These are phyloP conservation scores for Typhlichthys subterraneus DNA, from an alignment of 2,797 vertebrate genomes.

Conservation along the genomic window DNA sequence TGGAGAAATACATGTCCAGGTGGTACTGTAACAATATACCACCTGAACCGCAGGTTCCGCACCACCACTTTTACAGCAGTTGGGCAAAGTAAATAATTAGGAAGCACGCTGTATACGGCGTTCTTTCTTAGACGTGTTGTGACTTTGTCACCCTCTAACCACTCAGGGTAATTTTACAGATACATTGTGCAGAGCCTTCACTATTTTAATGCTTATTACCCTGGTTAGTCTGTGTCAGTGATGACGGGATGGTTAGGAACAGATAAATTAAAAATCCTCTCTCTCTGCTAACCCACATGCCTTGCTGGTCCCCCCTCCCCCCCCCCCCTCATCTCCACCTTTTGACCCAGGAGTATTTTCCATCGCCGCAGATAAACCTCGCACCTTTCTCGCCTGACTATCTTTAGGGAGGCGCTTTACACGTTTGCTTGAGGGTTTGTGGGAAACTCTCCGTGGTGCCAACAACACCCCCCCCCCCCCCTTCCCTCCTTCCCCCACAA, in stretches of 20 bases:
- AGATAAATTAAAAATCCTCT: conserved; percentile 8
- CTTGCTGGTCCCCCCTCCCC: conserved; percentile 7
- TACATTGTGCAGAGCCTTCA: too few relatives aligned
- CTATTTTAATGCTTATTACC: too few relatives aligned
- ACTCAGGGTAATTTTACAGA: too few relatives aligned
- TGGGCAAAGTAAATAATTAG: too few relatives aligned
- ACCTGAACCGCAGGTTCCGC: too few relatives aligned
- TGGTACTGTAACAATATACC: too few relatives aligned
- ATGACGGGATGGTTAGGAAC: neutral
- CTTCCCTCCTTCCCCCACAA: conserved; percentile 64
- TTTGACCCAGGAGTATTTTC: conserved; percentile 45
- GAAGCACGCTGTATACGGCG: too few relatives aligned
- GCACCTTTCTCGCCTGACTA: conserved; percentile 72
- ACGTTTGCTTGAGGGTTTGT: conserved; percentile 69
- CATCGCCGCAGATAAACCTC: conserved; percentile 76
- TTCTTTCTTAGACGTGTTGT: too few relatives aligned
- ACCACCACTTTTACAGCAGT: too few relatives aligned
- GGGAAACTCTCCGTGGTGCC: conserved; percentile 77
- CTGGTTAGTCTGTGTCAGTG: neutral
- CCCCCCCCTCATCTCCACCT: neutral
- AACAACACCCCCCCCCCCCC: conserved; percentile 73
- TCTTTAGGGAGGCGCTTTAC: conserved; percentile 76
- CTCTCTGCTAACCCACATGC: neutral
- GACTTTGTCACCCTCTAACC: too few relatives aligned
- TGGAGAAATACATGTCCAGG: too few relatives aligned